Percentiles rank a stretch among this genome's conserved stretches.
These are phyloP conservation scores for Trypoxylus dichotomus DNA, from an alignment of 1,140 invertebrate genomes.

Conservation along the genomic window DNA sequence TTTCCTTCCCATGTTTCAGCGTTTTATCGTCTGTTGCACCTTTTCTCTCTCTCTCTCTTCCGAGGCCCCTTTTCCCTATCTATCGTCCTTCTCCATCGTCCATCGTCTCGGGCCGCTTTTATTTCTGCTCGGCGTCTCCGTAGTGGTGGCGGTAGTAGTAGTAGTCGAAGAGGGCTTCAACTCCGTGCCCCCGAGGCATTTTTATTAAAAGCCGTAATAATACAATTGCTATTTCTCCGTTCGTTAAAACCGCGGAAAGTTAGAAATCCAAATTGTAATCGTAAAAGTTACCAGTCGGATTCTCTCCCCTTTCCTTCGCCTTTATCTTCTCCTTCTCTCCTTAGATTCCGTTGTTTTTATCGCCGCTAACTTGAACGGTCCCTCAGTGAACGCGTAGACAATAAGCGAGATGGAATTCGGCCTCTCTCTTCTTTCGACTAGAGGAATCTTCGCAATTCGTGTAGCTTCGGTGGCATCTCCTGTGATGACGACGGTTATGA, in stretches of 20 bases:
- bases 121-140: background rate
- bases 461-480: no score
- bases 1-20: background rate
- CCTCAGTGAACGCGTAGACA: no score
- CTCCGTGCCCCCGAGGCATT: background rate
- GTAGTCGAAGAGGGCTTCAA: background rate
- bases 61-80: background rate
- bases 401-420: no score
- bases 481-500: background rate
- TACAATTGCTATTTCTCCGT: conserved; percentile 15
- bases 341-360: no score
- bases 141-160: no score
- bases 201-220: conserved; percentile 24
- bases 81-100: background rate
- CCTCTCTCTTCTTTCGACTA: no score
- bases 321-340: background rate
- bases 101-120: background rate
- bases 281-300: no score
- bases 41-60: background rate
- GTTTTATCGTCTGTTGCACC: background rate
- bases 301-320: background rate
- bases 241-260: conserved; percentile 15
- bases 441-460: no score
- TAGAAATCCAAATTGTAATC: conserved; percentile 10
- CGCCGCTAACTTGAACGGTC: no score